Evolutionary conservation across 2,797 vertebrate species (phyloP), one percentile per base, ranked within the genome.

Genomic region (Nasua narica): DNA sequence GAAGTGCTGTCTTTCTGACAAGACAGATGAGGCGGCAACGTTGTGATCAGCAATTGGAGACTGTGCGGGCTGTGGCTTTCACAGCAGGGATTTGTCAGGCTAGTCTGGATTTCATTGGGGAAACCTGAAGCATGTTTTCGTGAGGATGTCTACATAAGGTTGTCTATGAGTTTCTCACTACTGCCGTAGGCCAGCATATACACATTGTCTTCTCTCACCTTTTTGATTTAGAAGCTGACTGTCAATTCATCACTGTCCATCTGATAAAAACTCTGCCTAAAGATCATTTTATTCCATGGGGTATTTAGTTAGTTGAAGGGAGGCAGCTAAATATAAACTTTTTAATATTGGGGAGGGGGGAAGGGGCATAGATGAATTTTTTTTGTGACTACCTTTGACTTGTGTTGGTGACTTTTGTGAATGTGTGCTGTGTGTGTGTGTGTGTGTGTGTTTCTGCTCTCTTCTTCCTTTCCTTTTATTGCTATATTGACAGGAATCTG

Each of bases 1-100:
- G 76, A 94, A 85, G 54, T 56, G 9, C 86, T 94, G 23, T 96
- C 72, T 96, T 97, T 87, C 89, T 93, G 93, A 92, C 85, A 96
- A 72, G 95, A 85, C 12, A 1, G 11, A 70, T 54, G 65, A 60
- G 46, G 84, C 52, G 77, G 37, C 37, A 9, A 62, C 5, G 21
- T 18, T 27, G 29, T 48, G 40, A 89, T 43, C 7, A 94, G 84
- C 35, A 15, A 19, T 19, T 58, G 67, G 3, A 35, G 87, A 91
- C 0, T 0, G n/a, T 32, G 54, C n/a, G 0, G 46, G 27, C 90
- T 82, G 23, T 90, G 72, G 52, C 70, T 74, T n/a, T 88, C 91
- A 78, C 27, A 96, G 90, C 96, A 91, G 15, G 27, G 29, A 70
- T 91, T 98, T 97, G 72, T 96, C 96, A 46, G 46, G 50, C 29